Evolutionary conservation across 2,113 vertebrate genomes (phyloP).

Genomic region (Rutilus rutilus): DNA sequence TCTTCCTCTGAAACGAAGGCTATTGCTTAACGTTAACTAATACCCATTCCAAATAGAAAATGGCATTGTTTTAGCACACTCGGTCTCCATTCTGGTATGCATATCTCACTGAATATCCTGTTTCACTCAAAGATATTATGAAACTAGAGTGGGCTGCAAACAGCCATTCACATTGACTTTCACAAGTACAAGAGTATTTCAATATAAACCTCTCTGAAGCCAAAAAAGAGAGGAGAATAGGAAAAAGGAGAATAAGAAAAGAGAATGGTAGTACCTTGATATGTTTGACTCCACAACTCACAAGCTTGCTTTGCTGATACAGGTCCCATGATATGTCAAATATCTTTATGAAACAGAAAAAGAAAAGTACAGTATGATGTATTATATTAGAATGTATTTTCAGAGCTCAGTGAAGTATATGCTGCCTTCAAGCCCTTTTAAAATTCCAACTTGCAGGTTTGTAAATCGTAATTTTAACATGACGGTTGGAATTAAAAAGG

Average conservation of each 20-base stretch:
- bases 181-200: neutral
- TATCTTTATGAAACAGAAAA: conserved; percentile 76
- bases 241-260: neutral
- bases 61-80: neutral
- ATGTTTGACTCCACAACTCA: conserved; percentile 91
- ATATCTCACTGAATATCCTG: neutral
- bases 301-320: conserved; percentile 88
- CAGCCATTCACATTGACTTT: neutral
- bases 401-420: neutral
- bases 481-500: neutral
- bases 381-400: neutral
- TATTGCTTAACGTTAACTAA: neutral
- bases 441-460: neutral
- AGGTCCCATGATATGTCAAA: conserved; percentile 93
- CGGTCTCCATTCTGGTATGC: neutral
- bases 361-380: neutral
- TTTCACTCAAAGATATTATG: neutral
- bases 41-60: neutral
- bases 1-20: neutral
- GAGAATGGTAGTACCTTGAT: conserved; percentile 81
- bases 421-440: neutral
- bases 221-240: neutral
- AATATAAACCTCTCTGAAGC: neutral
- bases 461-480: neutral
- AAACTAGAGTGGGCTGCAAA: neutral